A percentile compares a stretch with the other conserved stretches of the same genome.
Evolutionary conservation across 2,113 vertebrate species (phyloP).

Genomic region (Chiloscyllium plagiosum): DNA sequence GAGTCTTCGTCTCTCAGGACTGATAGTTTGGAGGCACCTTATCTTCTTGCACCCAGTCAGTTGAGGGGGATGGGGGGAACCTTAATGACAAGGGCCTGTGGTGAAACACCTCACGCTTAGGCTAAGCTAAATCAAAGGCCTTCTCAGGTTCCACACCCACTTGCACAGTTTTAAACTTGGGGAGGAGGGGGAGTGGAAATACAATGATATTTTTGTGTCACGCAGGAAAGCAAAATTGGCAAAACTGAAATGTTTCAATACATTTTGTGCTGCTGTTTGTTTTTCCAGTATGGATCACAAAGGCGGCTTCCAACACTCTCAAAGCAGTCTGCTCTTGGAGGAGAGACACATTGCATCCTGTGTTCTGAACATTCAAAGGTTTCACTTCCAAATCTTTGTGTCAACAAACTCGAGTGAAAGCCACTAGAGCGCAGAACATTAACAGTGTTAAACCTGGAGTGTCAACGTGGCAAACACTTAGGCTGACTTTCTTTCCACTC

Average conservation of each 20-base stretch:
- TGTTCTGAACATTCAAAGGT: background rate
- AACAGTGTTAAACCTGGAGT: background rate
- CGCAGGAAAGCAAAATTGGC: background rate
- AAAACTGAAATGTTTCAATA: slow-evolving; percentile 22
- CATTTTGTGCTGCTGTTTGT: slow-evolving; percentile 40
- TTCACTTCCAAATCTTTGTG: background rate
- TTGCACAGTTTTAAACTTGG: background rate
- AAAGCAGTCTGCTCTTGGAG: background rate
- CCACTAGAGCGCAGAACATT: background rate
- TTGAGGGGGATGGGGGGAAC: slow-evolving; percentile 33
- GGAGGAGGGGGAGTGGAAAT: background rate
- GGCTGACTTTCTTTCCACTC: background rate
- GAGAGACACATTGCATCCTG: background rate
- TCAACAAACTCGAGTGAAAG: background rate
- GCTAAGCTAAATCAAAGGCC: slow-evolving; percentile 12
- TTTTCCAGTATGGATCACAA: slow-evolving; percentile 39
- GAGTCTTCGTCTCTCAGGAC: slow-evolving; percentile 36
- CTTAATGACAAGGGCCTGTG: slow-evolving; percentile 41
- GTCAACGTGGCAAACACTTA: background rate
- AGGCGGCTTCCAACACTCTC: background rate
- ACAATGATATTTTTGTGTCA: background rate
- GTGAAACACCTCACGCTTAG: background rate
- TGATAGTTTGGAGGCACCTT: slow-evolving; percentile 39
- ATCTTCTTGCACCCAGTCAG: slow-evolving; percentile 39
- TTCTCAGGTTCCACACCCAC: background rate